These are phyloP conservation scores for Rhadina sibilatrix DNA, from an alignment of 2,113 vertebrate genomes.

Conservation along the genomic window DNA sequence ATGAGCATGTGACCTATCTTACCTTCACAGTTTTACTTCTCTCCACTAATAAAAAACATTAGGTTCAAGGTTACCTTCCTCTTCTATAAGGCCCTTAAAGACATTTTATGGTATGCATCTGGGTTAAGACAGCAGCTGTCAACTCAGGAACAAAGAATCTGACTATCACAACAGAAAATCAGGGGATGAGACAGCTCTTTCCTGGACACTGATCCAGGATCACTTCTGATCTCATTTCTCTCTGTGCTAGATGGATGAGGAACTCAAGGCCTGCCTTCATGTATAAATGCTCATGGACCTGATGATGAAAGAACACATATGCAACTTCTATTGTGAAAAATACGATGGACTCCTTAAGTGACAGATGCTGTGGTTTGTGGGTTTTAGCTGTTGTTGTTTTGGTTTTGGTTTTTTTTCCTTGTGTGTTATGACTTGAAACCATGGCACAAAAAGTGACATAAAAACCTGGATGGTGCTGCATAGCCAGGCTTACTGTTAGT, in stretches of 20 bases:
- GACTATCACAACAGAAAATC: background rate
- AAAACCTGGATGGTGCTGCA: background rate
- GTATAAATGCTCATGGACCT: background rate
- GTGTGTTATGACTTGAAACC: background rate
- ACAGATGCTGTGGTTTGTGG: background rate
- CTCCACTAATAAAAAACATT: background rate
- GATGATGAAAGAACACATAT: background rate
- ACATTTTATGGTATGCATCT: background rate
- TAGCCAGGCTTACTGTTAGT: background rate
- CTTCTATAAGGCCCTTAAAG: background rate
- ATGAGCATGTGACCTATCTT: background rate
- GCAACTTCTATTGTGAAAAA: background rate
- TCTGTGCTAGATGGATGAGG: background rate
- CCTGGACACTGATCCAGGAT: background rate
- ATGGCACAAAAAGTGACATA: background rate
- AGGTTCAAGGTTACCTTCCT: background rate
- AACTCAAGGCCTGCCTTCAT: background rate
- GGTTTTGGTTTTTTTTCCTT: background rate
- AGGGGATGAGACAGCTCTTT: background rate
- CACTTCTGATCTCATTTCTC: background rate
- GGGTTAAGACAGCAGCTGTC: background rate
- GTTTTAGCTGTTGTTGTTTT: background rate
- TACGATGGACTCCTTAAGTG: background rate
- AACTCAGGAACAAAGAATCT: background rate
- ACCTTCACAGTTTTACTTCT: background rate